Conservation (phyloP, 2,113 vertebrate species). For the Campylorhamphus procurvoides region DNA sequence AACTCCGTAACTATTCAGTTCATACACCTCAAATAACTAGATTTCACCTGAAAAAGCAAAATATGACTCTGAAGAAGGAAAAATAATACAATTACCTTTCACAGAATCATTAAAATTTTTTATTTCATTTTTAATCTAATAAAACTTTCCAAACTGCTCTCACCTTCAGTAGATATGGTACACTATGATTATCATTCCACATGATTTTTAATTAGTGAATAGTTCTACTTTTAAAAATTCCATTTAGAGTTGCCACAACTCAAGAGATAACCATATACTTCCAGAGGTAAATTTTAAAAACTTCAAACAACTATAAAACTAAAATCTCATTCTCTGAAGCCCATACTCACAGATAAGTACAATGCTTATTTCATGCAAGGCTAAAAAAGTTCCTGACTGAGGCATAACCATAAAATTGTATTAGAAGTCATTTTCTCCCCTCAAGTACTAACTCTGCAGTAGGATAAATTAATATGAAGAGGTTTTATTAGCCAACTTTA, state of each 20-base stretch:
- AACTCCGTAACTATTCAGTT: not conserved
- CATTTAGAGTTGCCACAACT: not conserved
- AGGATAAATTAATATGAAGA: constrained; percentile 16
- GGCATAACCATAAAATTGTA: not conserved
- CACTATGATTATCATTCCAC: not conserved
- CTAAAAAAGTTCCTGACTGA: not conserved
- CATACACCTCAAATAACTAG: not conserved
- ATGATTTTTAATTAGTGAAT: not conserved
- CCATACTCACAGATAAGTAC: not conserved
- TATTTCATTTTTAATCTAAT: not conserved
- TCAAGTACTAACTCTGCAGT: not conserved
- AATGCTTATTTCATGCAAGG: not conserved
- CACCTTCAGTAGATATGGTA: not conserved
- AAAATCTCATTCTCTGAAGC: not conserved
- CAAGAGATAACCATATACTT: not conserved
- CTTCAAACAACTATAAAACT: not conserved
- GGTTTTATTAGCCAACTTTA: constrained; percentile 9
- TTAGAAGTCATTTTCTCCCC: not conserved
- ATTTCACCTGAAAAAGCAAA: not conserved
- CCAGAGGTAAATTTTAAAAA: not conserved
- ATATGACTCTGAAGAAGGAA: not conserved
- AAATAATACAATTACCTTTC: not conserved
- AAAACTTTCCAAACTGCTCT: not conserved
- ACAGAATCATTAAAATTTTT: not conserved
- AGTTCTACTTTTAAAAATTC: not conserved